A percentile compares a stretch with the other conserved stretches of the same genome.
phyloP scores from a whole-genome alignment of 2,797 vertebrate genomes.

The Enteromius radiatus region DNA sequence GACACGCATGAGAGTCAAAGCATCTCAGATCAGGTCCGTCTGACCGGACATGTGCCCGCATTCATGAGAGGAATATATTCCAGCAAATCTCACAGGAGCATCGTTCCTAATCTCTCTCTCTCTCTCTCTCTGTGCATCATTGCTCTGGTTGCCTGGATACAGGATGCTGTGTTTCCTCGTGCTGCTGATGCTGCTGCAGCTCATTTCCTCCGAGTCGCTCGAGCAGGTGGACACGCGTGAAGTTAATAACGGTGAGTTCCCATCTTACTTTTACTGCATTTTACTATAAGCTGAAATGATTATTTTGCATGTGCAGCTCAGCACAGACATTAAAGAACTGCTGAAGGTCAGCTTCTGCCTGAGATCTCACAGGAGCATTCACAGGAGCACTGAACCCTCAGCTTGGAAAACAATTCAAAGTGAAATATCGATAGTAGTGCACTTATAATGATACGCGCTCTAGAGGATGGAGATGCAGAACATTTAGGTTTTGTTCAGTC shows the following conservation, averaged over 20 bases:
- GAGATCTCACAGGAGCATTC: background rate
- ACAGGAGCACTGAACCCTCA: background rate
- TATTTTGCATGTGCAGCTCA: background rate
- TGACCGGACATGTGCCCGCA: background rate
- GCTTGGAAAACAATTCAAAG: background rate
- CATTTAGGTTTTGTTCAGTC: background rate
- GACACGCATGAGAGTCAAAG: background rate
- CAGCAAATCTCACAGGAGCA: background rate
- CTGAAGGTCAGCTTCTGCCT: background rate
- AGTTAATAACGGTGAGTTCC: conserved; percentile 25
- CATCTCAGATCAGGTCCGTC: background rate
- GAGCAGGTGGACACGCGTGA: conserved; percentile 20
- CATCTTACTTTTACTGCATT: background rate
- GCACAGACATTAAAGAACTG: background rate
- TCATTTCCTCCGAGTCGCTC: conserved; percentile 14
- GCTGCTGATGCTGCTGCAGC: conserved; percentile 4
- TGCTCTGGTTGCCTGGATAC: conserved; percentile 58
- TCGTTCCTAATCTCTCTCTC: background rate
- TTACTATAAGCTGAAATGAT: background rate
- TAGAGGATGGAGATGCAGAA: background rate
- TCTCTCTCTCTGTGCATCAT: background rate
- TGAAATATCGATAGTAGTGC: background rate
- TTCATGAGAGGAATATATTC: background rate
- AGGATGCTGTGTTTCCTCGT: conserved; percentile 50
- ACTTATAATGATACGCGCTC: background rate